Evolutionary conservation across 2,888 invertebrate species (phyloP), one percentile per base, ranked within the genome.

Genomic region (Omphaloscelis lunosa): DNA sequence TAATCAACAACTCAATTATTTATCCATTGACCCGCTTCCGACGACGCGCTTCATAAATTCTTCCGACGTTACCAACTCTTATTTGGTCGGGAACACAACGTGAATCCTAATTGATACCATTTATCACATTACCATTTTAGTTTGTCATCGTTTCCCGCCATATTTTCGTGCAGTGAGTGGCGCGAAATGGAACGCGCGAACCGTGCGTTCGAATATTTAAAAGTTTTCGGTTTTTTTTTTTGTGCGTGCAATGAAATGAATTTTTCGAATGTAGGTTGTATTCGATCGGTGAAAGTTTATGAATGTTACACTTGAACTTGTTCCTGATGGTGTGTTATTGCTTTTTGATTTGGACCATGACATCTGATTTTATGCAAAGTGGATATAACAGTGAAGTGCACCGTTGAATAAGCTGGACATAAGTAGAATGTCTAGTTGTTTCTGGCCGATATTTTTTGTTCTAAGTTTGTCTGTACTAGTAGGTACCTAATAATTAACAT

Each of bases 1-100:
- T 90, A 91, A 91, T 90, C 80, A 89, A 87, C 83, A 82, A 85
- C 86, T 89, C 91, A 91, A 94, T 95, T 93, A 95, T 92, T 94
- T 93, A 95, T 94, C 94, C 93, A 93, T 92, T 93, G 94, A 92
- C 93, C 95, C 89, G 90, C 87, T 94, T 93, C 86, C 83, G 83
- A 83, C 75, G 87, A 72, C 86, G 87, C 83, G 87, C 83, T 88
- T 90, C 84, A 88, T 89, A 88, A 85, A 91, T 92, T 91, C 91
- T 84, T 88, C 86, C 85, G 78, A 79, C 79, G 58, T 68, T 86
- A 86, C 82, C 66, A 72, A 75, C 82, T 88, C 93, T 78, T 89
- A 93, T 94, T 95, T 93, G 93, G 94, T 82, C 84, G 87, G 84
- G 85, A 91, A 91, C 93, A 90, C 93, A 87, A 83, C 86, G 79